These are phyloP conservation scores for Campylomormyrus tamandua DNA, from an alignment of 2,113 vertebrate genomes.

Conservation along the genomic window DNA sequence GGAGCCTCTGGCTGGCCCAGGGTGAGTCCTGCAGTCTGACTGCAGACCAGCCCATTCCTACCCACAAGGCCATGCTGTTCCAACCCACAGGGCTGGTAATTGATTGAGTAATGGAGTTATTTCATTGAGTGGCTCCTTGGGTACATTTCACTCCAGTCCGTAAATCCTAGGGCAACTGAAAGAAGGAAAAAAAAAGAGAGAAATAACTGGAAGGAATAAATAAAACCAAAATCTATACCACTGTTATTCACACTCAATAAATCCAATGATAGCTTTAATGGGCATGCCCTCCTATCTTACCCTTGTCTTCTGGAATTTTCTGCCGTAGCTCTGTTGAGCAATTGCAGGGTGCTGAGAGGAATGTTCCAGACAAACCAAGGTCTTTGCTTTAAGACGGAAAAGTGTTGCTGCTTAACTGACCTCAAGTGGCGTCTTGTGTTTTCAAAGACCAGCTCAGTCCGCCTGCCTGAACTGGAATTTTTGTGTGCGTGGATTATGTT, in stretches of 20 bases:
- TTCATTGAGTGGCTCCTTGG: slow-evolving; percentile 60
- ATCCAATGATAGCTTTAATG: slow-evolving; percentile 33
- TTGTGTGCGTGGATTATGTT: background rate
- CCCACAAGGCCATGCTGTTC: slow-evolving; percentile 54
- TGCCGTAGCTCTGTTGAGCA: background rate
- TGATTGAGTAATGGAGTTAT: slow-evolving; percentile 64
- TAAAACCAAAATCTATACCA: slow-evolving; percentile 46
- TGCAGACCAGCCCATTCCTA: slow-evolving; percentile 33
- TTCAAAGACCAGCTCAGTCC: background rate
- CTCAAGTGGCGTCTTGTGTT: background rate
- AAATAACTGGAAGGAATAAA: slow-evolving; percentile 21
- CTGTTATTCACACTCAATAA: slow-evolving; percentile 43
- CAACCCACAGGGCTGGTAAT: slow-evolving; percentile 44
- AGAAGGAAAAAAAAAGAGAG: slow-evolving; percentile 37
- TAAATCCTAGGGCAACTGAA: slow-evolving; percentile 56
- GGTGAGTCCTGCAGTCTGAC: background rate
- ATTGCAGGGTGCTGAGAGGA: background rate
- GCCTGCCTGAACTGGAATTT: background rate
- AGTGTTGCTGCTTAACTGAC: background rate
- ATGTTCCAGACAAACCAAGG: background rate
- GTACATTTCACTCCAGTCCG: slow-evolving; percentile 51
- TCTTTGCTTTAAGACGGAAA: background rate
- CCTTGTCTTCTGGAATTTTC: slow-evolving; percentile 10
- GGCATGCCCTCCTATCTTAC: slow-evolving; percentile 10
- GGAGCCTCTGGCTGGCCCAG: too few species aligned